These are phyloP conservation scores for Polydrusus tereticollis DNA, from an alignment of 2,888 invertebrate species.

Conservation along the genomic window DNA sequence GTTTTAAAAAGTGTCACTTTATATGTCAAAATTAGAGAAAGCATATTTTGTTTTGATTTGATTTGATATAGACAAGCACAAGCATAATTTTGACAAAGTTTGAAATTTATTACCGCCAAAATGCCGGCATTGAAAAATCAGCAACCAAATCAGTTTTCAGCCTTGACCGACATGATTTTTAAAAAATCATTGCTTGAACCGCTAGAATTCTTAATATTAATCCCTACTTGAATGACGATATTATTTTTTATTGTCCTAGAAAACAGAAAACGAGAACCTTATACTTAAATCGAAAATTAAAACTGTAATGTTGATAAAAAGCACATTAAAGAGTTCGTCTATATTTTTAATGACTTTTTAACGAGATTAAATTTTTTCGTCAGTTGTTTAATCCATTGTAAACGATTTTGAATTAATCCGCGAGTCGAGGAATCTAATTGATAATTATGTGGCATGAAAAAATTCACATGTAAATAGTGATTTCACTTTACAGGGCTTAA, in stretches of 20 bases:
- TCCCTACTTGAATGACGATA: not conserved
- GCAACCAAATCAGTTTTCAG: too few relatives aligned
- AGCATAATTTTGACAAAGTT: too few relatives aligned
- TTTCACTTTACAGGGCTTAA: slow-evolving; percentile 41
- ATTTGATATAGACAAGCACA: too few relatives aligned
- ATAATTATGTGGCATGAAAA: slow-evolving; percentile 19
- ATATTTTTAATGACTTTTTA: slow-evolving; percentile 39
- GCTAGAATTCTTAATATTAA: not conserved
- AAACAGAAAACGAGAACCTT: not conserved
- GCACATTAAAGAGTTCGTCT: not conserved
- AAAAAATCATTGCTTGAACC: not conserved
- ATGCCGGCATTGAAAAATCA: too few relatives aligned
- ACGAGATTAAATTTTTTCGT: slow-evolving; percentile 21
- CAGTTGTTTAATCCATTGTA: slow-evolving; percentile 23
- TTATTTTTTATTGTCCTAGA: not conserved
- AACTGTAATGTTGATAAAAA: slow-evolving; percentile 6
- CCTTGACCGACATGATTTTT: too few relatives aligned
- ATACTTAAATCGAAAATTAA: not conserved
- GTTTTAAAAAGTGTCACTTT: too few relatives aligned
- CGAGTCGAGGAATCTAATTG: slow-evolving; percentile 31
- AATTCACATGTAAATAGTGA: slow-evolving; percentile 35
- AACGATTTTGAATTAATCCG: slow-evolving; percentile 25
- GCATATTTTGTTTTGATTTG: too few relatives aligned
- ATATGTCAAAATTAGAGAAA: too few relatives aligned
- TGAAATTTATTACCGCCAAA: too few relatives aligned